Percentiles rank a stretch among this genome's conserved stretches.
These are phyloP conservation scores for Perca schrenkii DNA, from an alignment of 2,113 vertebrate species.

Conservation along the genomic window DNA sequence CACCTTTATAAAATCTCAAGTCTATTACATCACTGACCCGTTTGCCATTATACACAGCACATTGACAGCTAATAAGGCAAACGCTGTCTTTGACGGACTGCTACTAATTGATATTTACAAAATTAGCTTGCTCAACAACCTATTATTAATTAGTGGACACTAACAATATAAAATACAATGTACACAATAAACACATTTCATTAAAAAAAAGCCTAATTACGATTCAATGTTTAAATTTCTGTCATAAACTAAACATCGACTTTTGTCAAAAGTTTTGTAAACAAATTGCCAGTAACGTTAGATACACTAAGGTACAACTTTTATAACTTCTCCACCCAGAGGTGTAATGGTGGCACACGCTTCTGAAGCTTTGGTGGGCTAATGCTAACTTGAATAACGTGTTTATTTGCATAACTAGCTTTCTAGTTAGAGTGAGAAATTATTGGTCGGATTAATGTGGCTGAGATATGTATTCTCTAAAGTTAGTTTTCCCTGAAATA, in stretches of 20 bases:
- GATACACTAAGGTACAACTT: slow-evolving; percentile 1
- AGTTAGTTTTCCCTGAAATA: fast-evolving
- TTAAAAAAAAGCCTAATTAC: fast-evolving
- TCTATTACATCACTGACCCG: background rate
- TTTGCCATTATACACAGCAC: background rate
- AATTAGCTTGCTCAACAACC: background rate
- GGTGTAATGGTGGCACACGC: slow-evolving; percentile 63
- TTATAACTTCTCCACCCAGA: background rate
- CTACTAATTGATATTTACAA: background rate
- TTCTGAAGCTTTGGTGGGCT: background rate
- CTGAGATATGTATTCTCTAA: fast-evolving
- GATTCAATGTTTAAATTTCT: too few relatives aligned
- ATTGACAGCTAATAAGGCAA: background rate
- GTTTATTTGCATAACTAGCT: background rate
- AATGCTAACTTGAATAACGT: slow-evolving; percentile 43
- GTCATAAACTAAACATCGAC: background rate
- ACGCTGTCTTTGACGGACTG: background rate
- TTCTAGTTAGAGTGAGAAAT: fast-evolving
- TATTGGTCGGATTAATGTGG: fast-evolving
- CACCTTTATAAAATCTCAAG: background rate
- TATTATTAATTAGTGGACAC: background rate
- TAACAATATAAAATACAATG: background rate
- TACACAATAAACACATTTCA: background rate
- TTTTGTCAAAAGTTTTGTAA: fast-evolving
- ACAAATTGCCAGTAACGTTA: too few relatives aligned